A percentile compares a stretch with the other conserved stretches of the same genome.
Conservation (phyloP, 2,113 vertebrate genomes). For the Chinchilla lanigera region DNA sequence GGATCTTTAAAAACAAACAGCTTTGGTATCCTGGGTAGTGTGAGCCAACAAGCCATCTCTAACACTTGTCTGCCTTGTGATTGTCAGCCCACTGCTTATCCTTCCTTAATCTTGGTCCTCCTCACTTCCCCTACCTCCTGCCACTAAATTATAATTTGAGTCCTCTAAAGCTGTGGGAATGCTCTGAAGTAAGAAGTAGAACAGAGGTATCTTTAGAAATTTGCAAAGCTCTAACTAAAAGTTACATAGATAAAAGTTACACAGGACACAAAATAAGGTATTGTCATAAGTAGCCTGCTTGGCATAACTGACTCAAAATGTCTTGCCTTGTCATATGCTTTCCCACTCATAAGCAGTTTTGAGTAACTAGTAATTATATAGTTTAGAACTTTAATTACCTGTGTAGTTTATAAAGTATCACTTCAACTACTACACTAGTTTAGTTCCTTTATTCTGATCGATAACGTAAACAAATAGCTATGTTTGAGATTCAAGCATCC, state of each 20-base stretch:
- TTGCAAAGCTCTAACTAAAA: slow-evolving; percentile 41
- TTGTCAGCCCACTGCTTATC: neutral
- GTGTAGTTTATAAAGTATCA: slow-evolving; percentile 6
- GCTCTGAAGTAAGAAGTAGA: neutral
- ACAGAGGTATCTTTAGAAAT: neutral
- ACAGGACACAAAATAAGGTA: neutral
- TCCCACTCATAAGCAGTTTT: neutral
- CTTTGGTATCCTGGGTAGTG: neutral
- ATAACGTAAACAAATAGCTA: neutral
- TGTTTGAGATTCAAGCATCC: slow-evolving; percentile 28
- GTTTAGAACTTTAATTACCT: slow-evolving; percentile 25
- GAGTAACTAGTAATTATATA: neutral
- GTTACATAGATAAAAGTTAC: neutral
- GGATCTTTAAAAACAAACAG: neutral
- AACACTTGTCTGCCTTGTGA: neutral
- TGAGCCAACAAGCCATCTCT: neutral
- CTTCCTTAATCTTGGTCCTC: neutral
- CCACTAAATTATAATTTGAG: slow-evolving; percentile 4
- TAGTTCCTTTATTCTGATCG: slow-evolving; percentile 27
- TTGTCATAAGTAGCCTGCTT: neutral
- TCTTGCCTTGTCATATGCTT: neutral
- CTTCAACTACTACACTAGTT: neutral
- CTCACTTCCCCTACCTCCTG: fast-evolving
- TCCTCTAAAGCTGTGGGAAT: neutral
- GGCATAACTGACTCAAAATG: neutral